Percentiles rank a stretch among this genome's conserved stretches.
phyloP scores from a whole-genome alignment of 2,113 vertebrate species.

The human (Homo sapiens) region DNA sequence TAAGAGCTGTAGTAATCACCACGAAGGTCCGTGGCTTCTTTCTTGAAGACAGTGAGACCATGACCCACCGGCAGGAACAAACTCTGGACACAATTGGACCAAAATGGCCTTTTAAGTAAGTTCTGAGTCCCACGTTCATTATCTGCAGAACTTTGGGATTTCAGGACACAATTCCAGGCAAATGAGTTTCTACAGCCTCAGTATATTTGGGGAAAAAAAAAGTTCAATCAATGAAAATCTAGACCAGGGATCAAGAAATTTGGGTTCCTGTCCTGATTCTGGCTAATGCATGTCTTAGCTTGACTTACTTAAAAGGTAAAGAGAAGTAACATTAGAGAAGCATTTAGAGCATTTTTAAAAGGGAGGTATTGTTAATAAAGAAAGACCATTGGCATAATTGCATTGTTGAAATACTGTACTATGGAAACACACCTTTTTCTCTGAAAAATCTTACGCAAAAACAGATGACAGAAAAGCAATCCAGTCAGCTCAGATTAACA shows the following conservation, averaged over 20 bases:
- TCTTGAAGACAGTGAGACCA: too few species aligned
- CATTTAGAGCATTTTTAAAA: neutral
- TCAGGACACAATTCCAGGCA: neutral
- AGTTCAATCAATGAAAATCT: neutral
- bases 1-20: too few species aligned
- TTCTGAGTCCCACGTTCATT: neutral
- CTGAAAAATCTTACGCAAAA: constrained; percentile 43
- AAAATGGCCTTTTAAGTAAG: neutral
- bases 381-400: neutral
- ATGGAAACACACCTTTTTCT: neutral
- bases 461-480: constrained; percentile 43
- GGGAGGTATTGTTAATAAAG: constrained; percentile 3
- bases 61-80: too few species aligned
- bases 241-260: neutral
- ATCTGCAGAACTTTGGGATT: neutral
- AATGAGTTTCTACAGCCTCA: neutral
- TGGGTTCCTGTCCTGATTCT: neutral
- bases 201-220: neutral
- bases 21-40: too few species aligned
- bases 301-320: neutral
- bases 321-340: constrained; percentile 14
- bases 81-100: too few species aligned
- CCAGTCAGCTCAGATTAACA: constrained; percentile 35
- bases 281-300: neutral
- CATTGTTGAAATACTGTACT: constrained; percentile 43